A percentile compares a stretch with the other conserved stretches of the same genome.
phyloP scores from a whole-genome alignment of 2,888 invertebrate genomes.

The Ceriagrion tenellum region DNA sequence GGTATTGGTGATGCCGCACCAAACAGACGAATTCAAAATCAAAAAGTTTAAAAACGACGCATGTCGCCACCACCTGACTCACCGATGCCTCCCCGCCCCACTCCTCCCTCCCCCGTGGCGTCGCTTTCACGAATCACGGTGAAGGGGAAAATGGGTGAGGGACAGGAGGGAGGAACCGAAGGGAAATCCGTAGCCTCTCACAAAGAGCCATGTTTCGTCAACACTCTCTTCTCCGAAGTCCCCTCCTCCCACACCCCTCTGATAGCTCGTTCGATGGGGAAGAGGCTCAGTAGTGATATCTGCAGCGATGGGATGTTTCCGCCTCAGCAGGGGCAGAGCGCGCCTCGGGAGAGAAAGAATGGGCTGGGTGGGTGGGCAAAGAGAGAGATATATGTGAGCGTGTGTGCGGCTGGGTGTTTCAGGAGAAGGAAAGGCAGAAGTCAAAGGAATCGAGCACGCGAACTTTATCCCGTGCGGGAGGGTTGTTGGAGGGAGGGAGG shows the following conservation, averaged over 20 bases:
- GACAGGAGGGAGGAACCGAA: no score
- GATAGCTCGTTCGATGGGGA: slow-evolving; percentile 10
- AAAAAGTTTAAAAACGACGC: no score
- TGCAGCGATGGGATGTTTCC: not conserved
- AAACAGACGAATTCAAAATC: no score
- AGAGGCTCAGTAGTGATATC: slow-evolving; percentile 12
- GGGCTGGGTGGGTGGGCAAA: not conserved
- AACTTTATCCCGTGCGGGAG: not conserved
- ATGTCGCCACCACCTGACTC: no score
- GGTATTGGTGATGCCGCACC: no score
- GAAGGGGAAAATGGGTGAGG: no score
- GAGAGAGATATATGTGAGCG: not conserved
- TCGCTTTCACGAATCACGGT: no score
- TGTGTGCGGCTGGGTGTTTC: not conserved
- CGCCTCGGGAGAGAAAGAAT: no score
- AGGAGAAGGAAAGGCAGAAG: not conserved
- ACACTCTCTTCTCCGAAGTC: not conserved
- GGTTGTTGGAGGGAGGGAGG: not conserved
- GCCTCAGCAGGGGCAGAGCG: not conserved
- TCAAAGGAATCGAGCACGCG: slow-evolving; percentile 50
- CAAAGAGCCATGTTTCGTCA: not conserved
- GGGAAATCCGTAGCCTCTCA: not conserved
- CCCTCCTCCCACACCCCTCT: not conserved
- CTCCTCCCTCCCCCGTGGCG: no score
- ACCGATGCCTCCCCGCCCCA: no score